Percentiles rank a stretch among this genome's conserved stretches.
Evolutionary conservation across 2,113 vertebrate genomes (phyloP).

Genomic region (Rattus norvegicus): GRCr8 NC_086028.1:82162501-82163000

Average conservation of each 20-base stretch:
- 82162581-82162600: background rate
- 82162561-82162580: background rate
- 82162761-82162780: background rate
- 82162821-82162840: background rate
- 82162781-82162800: background rate
- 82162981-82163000: background rate
- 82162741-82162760: background rate
- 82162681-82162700: background rate
- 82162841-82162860: background rate
- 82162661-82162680: background rate
- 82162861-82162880: background rate
- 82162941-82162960: background rate
- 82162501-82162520: background rate
- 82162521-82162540: conserved; percentile 23
- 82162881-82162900: background rate
- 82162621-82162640: background rate
- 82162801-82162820: background rate
- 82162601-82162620: background rate
- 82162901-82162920: background rate
- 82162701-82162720: background rate
- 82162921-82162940: background rate
- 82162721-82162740: background rate
- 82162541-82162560: background rate
- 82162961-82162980: background rate
- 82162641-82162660: background rate